Base-by-base conservation (phyloP, 1,140 invertebrate species). In the Trichogramma pretiosum region DNA sequence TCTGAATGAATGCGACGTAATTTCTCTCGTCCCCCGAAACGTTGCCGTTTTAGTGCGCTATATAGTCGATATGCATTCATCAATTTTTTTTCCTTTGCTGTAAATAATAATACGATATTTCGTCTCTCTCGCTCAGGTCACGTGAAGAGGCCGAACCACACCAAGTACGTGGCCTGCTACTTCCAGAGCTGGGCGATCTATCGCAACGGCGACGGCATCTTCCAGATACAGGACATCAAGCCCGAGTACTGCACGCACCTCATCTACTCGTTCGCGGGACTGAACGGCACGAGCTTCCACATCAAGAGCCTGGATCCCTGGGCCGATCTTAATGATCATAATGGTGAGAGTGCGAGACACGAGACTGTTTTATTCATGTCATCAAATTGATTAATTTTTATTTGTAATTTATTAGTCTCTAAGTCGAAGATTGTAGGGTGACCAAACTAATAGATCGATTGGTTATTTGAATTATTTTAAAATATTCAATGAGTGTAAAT, bases 201-300 rank as follows among this genome's bases (percentile, higher is more conserved):
- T 63, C 73, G 86, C 18, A 77, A 76, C 0, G 72, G 67, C 0
- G 65, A 67, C 24, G 84, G 86, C 1, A 70, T 75, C 35, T 88
- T 84, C 61, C 63, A 72, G 0, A 42, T 42, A 28, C 77, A 83
- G 17, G 70, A 88, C 61, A 72, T 94, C 23, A 82, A 86, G 45
- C 82, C 89, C 0, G 76, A 74, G 7, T 71, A 92, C 11, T 95
- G 91, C 61, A 92, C 89, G 0, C 89, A 95, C 60, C 65, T 93
- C 9, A 81, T 93, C 16, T 93, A 94, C 57, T 80, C 87, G 4
- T 94, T 93, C 63, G 88, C 86, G 11, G 87, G 89, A 0, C 64
- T 92, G 10, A 78, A 89, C 55, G 70, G 74, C 2, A 68, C 64
- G 1, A 73, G 77, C 1, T 75, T 76, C 53, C 75, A 71, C n/a